Conservation (phyloP, 2,797 vertebrate genomes). For the Thripadectes ignobilis region DNA sequence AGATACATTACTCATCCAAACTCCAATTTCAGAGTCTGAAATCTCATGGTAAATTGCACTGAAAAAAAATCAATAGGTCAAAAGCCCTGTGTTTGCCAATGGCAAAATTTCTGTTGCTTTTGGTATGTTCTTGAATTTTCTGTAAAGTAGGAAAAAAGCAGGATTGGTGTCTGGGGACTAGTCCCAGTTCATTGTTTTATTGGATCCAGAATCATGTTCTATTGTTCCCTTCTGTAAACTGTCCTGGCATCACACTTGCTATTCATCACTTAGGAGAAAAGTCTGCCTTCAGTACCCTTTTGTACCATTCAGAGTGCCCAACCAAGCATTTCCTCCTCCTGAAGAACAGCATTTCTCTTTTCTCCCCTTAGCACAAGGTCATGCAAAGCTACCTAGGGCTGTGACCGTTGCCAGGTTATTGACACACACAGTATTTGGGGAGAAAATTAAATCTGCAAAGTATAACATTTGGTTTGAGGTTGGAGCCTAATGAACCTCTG, state of each 20-base stretch:
- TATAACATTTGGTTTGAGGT: rapidly evolving
- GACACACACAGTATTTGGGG: neutral
- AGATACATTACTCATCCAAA: neutral
- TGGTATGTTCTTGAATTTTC: neutral
- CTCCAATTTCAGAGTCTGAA: constrained; percentile 11
- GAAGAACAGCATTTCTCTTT: neutral
- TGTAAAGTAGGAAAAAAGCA: neutral
- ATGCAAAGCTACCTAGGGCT: neutral
- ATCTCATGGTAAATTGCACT: neutral
- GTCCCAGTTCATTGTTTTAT: neutral
- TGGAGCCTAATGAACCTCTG: neutral
- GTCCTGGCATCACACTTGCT: neutral
- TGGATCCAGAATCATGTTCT: neutral
- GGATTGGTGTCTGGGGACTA: neutral
- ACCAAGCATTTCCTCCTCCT: neutral
- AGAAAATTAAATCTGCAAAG: neutral
- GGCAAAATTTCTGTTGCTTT: neutral
- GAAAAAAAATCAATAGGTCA: constrained; percentile 4
- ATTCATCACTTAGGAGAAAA: neutral
- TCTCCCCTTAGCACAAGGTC: neutral
- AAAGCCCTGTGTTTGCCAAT: neutral
- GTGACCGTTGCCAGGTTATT: neutral
- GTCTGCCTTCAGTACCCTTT: neutral
- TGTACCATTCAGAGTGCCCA: neutral
- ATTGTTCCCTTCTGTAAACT: neutral